Base-by-base conservation (phyloP, 2,797 vertebrate species). In the Lerista edwardsae region DNA sequence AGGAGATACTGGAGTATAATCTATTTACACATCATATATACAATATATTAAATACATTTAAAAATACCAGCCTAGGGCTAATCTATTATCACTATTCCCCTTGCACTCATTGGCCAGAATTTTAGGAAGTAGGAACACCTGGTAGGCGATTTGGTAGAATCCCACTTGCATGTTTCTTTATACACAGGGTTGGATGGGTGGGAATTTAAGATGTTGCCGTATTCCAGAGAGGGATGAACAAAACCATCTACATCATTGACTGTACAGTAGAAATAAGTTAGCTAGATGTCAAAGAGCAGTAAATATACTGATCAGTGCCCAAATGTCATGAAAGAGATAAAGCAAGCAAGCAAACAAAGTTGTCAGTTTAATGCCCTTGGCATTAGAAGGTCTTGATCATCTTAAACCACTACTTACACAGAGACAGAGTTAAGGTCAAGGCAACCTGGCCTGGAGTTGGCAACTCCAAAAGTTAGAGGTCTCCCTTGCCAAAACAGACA, bases 361-460 rank as follows among this genome's bases (percentile, higher is more conserved):
- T 51, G 23, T 82, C 73, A 39, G 55, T 64, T 73, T 81, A 39
- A 82, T 72, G 34, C 79, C 84, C 74, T n/a, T n/a, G 36, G 65
- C 4, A 69, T 34, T n/a, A n/a, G 21, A 65, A 77, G 65, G 79
- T 71, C 65, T 71, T 21, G 74, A 55, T 82, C n/a, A 86, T 74
- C 79, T 77, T 31, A 76, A 81, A 57, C 51, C 7, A 27, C 62
- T 80, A 23, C 80, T 68, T 85, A 80, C 62, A 85, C 36, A 85
- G 74, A 80, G 62, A 9, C 31, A 55, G 2, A 15, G 44, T 31
- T 62, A 21, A 84, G 73, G 77, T 75, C 61, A 81, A 72, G 65
- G 71, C 79, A 77, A 23, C 71, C 44, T 41, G 61, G 29, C 47
- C 78, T 2, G 25, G 6, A 2, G 69, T 29, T 69, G 44, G 55